phyloP scores from a whole-genome alignment of 1,140 invertebrate species.

The Tetranychus cinnabarinus region DNA sequence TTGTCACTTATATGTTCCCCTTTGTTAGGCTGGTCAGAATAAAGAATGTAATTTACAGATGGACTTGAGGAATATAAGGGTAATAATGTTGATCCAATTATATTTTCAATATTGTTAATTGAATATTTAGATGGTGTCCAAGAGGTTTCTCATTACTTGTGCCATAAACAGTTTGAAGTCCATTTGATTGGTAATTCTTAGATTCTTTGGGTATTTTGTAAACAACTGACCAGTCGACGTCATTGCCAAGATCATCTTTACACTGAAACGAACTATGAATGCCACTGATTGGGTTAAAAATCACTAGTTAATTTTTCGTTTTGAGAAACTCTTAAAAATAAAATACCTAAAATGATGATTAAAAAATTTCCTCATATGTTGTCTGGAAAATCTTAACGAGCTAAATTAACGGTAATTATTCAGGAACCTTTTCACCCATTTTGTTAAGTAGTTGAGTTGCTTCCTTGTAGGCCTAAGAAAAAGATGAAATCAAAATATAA shows the following conservation, averaged over 20 bases:
- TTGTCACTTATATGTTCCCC: not conserved
- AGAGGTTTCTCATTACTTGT: not conserved
- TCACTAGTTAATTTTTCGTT: too few relatives aligned
- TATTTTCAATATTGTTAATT: not conserved
- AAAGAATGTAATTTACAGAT: not conserved
- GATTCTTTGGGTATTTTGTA: slow-evolving; percentile 13
- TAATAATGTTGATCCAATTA: not conserved
- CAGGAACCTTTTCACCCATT: not conserved
- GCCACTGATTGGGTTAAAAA: too few relatives aligned
- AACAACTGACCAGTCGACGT: slow-evolving; percentile 11
- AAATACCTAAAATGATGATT: too few relatives aligned
- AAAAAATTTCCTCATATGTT: too few relatives aligned
- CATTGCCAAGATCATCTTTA: slow-evolving; percentile 5
- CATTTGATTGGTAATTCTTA: not conserved
- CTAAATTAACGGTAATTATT: not conserved
- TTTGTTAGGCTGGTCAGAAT: not conserved
- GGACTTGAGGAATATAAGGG: not conserved
- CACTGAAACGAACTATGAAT: not conserved
- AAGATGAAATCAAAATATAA: too few relatives aligned
- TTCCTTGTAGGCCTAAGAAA: not conserved
- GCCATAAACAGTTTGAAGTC: not conserved
- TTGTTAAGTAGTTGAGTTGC: not conserved
- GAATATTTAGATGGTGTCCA: not conserved
- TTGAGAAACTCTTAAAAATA: too few relatives aligned
- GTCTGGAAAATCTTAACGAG: too few relatives aligned